These are phyloP conservation scores for Eupelmus urozonus DNA, from an alignment of 2,888 invertebrate species.

Conservation along the genomic window DNA sequence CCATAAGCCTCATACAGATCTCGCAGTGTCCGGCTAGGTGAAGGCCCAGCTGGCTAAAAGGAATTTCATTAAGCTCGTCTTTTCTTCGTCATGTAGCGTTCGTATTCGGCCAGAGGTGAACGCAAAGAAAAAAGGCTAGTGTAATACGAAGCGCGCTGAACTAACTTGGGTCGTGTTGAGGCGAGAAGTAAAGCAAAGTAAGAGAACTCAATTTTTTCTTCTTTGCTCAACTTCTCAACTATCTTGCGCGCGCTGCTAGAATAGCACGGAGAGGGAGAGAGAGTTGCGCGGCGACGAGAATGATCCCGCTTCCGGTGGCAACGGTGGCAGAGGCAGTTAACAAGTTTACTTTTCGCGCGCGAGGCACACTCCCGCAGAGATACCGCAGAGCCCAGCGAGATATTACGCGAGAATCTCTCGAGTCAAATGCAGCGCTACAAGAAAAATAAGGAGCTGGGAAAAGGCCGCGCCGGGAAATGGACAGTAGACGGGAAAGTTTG, in stretches of 20 bases:
- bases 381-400: slow-evolving; percentile 11
- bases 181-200: slow-evolving; percentile 48
- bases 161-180: slow-evolving; percentile 48
- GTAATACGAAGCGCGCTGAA: slow-evolving; percentile 44
- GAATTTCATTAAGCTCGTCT: slow-evolving; percentile 51
- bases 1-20: slow-evolving; percentile 8
- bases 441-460: too few species aligned
- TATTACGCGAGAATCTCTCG: slow-evolving; percentile 20
- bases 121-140: slow-evolving; percentile 26
- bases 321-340: slow-evolving; percentile 37
- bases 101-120: background rate
- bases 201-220: slow-evolving; percentile 54
- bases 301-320: slow-evolving; percentile 36
- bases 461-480: background rate
- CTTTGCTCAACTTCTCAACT: slow-evolving; percentile 46
- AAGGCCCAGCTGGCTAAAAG: background rate
- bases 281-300: slow-evolving; percentile 28
- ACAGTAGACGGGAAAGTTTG: background rate
- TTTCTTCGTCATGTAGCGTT: background rate
- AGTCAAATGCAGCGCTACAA: slow-evolving; percentile 4
- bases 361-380: slow-evolving; percentile 25
- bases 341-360: slow-evolving; percentile 56
- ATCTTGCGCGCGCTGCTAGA: slow-evolving; percentile 10
- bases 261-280: background rate
- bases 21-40: slow-evolving; percentile 27